phyloP scores from a whole-genome alignment of 2,797 vertebrate species.

The Bradypodion pumilum region DNA sequence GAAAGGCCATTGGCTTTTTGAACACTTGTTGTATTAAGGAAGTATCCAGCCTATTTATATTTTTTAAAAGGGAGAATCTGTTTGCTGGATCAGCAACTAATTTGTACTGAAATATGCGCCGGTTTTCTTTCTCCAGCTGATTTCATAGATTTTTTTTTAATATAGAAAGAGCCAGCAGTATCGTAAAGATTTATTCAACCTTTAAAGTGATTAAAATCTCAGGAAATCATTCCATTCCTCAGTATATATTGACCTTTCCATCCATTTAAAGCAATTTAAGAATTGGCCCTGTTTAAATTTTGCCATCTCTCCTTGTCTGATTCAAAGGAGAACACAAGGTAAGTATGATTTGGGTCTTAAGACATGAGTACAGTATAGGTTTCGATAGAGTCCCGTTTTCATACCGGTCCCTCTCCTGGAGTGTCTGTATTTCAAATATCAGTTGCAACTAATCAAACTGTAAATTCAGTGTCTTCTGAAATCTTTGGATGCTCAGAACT shows the following conservation, averaged over 20 bases:
- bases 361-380: no score
- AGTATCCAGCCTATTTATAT: constrained; percentile 31
- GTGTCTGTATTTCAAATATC: neutral
- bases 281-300: neutral
- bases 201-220: constrained; percentile 44
- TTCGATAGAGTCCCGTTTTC: neutral
- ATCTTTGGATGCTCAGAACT: neutral
- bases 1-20: constrained; percentile 35
- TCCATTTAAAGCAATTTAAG: constrained; percentile 16
- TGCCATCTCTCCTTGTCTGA: constrained; percentile 4
- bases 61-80: neutral
- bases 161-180: neutral
- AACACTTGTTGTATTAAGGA: constrained; percentile 7
- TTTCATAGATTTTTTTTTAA: neutral
- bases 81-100: constrained; percentile 28
- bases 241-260: constrained; percentile 26
- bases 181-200: constrained; percentile 5
- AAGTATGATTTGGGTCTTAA: constrained; percentile 26
- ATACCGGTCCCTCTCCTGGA: neutral
- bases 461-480: neutral
- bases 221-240: constrained; percentile 51
- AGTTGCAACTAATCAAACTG: no score
- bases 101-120: neutral
- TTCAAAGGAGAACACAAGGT: constrained; percentile 28
- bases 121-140: neutral